Evolutionary conservation across 1,140 invertebrate species (phyloP).

Genomic region (Rhynchophorus ferrugineus): DNA sequence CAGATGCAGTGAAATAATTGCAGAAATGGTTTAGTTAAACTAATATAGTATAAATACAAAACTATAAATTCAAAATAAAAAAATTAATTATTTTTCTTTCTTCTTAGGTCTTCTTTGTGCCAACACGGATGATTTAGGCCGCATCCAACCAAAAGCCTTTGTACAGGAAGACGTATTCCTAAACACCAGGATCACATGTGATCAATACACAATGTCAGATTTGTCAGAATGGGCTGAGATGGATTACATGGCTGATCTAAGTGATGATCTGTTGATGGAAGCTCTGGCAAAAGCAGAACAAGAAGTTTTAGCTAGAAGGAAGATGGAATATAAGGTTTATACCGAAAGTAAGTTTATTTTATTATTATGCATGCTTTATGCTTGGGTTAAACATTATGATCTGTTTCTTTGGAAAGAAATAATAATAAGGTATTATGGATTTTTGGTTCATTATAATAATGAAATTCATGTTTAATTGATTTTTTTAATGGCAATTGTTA

Average conservation of each 20-base stretch:
- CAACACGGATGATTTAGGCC: slow-evolving; percentile 59
- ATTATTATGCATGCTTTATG: too few species aligned
- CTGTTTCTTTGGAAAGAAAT: too few species aligned
- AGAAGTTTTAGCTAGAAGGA: slow-evolving; percentile 61
- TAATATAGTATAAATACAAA: too few species aligned
- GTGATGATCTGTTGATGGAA: slow-evolving; percentile 50
- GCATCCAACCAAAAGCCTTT: slow-evolving; percentile 76
- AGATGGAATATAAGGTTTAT: slow-evolving; percentile 71
- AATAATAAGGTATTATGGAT: too few species aligned
- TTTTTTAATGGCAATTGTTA: too few species aligned
- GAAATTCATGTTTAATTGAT: too few species aligned
- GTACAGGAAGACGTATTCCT: slow-evolving; percentile 80
- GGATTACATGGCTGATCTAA: slow-evolving; percentile 43
- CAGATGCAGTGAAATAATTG: too few species aligned
- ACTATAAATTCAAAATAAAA: too few species aligned
- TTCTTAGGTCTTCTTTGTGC: slow-evolving; percentile 65
- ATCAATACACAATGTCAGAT: slow-evolving; percentile 58
- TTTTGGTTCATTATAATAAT: too few species aligned
- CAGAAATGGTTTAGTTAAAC: too few species aligned
- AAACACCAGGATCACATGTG: slow-evolving; percentile 73
- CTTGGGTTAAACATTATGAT: too few species aligned
- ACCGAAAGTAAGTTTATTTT: slow-evolving; percentile 47
- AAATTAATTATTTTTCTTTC: neutral
- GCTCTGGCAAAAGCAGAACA: slow-evolving; percentile 67
- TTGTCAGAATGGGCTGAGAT: slow-evolving; percentile 56